Conservation (phyloP, 2,888 invertebrate genomes). For the Sinodicranocentrus sp. region DNA sequence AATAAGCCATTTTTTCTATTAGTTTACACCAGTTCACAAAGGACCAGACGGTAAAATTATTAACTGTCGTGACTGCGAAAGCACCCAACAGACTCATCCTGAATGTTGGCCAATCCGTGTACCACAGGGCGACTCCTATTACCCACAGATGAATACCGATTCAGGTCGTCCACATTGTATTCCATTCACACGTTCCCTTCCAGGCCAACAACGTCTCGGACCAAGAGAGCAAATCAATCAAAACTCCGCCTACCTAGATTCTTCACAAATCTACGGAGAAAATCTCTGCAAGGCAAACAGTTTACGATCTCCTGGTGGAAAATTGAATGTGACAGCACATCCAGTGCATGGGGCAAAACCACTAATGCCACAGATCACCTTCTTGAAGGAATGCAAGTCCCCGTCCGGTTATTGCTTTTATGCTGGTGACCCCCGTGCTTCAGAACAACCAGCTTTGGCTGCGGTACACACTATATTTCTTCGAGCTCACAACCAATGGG, state of each 20-base stretch:
- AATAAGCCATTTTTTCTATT: conserved; percentile 82
- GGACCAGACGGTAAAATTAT: conserved; percentile 82
- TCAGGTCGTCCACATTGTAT: conserved; percentile 92
- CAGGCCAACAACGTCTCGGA: conserved; percentile 92
- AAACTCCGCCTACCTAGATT: conserved; percentile 93
- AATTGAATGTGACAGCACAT: conserved; percentile 89
- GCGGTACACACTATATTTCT: conserved; percentile 93
- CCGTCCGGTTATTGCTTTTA: conserved; percentile 92
- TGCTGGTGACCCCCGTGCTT: conserved; percentile 93
- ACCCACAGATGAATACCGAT: conserved; percentile 90
- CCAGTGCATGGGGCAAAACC: conserved; percentile 86
- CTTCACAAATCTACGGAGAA: conserved; percentile 93
- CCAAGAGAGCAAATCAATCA: conserved; percentile 96
- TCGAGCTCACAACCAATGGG: conserved; percentile 93
- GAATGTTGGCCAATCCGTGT: conserved; percentile 96
- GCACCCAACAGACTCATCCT: conserved; percentile 91
- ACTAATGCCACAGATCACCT: conserved; percentile 84
- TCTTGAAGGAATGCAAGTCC: conserved; percentile 90
- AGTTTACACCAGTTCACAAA: conserved; percentile 84
- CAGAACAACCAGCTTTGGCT: conserved; percentile 94
- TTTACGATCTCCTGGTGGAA: conserved; percentile 88
- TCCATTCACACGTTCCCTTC: conserved; percentile 95
- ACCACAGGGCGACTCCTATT: conserved; percentile 92
- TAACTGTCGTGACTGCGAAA: conserved; percentile 93
- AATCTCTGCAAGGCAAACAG: conserved; percentile 88